phyloP scores from a whole-genome alignment of 2,113 vertebrate species.

The Dicerorhinus sumatrensis region DNA sequence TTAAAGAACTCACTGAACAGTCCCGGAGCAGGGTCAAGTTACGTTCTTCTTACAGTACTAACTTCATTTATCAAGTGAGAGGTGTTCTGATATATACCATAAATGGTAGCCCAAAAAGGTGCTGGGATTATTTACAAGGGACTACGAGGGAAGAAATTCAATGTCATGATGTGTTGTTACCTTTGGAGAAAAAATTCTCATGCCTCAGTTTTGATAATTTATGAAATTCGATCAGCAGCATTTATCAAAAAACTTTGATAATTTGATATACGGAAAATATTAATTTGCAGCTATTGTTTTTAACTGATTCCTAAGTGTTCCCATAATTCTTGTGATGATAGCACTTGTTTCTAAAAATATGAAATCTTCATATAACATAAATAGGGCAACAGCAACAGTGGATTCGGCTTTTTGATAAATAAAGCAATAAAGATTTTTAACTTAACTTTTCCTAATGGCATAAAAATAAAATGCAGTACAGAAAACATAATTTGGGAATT shows the following conservation, averaged over 20 bases:
- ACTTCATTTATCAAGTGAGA: not conserved
- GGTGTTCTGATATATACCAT: not conserved
- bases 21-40: not conserved
- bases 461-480: conserved; percentile 18
- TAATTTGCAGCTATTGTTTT: not conserved
- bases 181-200: not conserved
- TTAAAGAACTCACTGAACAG: not conserved
- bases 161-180: not conserved
- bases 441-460: not conserved
- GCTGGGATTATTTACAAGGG: not conserved
- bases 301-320: not conserved
- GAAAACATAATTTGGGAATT: conserved; percentile 28
- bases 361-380: not conserved
- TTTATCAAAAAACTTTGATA: not conserved
- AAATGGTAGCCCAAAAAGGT: not conserved
- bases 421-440: not conserved
- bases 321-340: not conserved
- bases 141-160: not conserved
- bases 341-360: not conserved
- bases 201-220: not conserved
- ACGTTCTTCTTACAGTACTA: not conserved
- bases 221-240: not conserved
- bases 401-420: not conserved
- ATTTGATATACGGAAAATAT: not conserved
- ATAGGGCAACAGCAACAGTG: not conserved